phyloP scores from a whole-genome alignment of 2,113 vertebrate species.

The Melanerpes formicivorus region DNA sequence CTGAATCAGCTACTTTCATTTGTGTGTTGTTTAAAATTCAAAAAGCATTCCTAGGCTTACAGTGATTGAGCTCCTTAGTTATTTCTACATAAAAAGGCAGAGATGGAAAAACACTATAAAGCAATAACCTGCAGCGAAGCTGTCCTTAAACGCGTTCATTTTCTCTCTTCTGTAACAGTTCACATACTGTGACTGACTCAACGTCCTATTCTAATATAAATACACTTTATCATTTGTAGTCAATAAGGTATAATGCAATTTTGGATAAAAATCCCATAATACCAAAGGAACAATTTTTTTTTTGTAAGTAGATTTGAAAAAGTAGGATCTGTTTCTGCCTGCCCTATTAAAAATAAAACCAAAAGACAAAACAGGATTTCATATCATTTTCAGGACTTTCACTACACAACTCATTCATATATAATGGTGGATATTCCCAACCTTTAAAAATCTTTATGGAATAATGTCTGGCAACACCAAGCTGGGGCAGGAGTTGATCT shows the following conservation, averaged over 20 bases:
- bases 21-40: constrained; percentile 28
- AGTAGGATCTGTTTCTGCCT: neutral
- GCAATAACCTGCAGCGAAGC: constrained; percentile 30
- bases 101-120: constrained; percentile 23
- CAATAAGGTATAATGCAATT: neutral
- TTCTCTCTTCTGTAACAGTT: constrained; percentile 31
- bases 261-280: neutral
- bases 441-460: neutral
- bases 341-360: neutral
- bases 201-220: neutral
- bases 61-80: constrained; percentile 12
- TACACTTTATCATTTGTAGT: neutral
- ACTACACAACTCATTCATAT: neutral
- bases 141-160: neutral
- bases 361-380: neutral
- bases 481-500: too few relatives aligned
- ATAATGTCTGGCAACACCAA: neutral
- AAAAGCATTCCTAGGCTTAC: neutral
- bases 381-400: neutral
- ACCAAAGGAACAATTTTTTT: neutral
- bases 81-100: constrained; percentile 1
- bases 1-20: constrained; percentile 16
- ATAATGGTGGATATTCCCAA: neutral
- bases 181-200: neutral
- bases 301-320: neutral